Conservation (phyloP, 2,797 vertebrate species). For the Lophotriccus pileatus region DNA sequence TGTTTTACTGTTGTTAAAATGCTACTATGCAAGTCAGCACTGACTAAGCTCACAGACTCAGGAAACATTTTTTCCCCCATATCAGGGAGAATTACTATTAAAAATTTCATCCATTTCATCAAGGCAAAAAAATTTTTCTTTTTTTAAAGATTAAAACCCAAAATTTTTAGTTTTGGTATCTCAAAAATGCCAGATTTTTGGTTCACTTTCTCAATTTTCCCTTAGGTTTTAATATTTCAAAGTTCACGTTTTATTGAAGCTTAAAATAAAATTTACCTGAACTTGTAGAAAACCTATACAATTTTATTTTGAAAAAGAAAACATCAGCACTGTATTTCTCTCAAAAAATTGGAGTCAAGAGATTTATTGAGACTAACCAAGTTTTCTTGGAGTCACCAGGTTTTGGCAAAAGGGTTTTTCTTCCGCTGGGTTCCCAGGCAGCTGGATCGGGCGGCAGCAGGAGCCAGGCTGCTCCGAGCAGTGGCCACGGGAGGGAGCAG, state of each 20-base stretch:
- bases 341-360: not conserved
- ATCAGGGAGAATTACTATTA: not conserved
- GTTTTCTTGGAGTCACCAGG: not conserved
- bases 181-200: not conserved
- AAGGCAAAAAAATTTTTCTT: not conserved
- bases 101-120: not conserved
- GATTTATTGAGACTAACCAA: not conserved
- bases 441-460: not conserved
- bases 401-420: not conserved
- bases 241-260: not conserved
- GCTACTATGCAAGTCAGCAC: conserved; percentile 5
- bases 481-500: conserved; percentile 41
- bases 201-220: not conserved
- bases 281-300: not conserved
- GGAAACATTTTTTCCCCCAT: not conserved
- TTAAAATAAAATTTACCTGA: not conserved
- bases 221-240: not conserved
- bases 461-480: not conserved
- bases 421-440: not conserved
- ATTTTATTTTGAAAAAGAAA: not conserved
- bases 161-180: not conserved
- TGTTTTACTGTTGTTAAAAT: conserved; percentile 34
- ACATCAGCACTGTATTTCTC: not conserved
- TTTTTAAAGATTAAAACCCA: not conserved
- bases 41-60: not conserved